phyloP scores from a whole-genome alignment of 92 coral and sea anemone species.

The Desmophyllum pertusum region DNA sequence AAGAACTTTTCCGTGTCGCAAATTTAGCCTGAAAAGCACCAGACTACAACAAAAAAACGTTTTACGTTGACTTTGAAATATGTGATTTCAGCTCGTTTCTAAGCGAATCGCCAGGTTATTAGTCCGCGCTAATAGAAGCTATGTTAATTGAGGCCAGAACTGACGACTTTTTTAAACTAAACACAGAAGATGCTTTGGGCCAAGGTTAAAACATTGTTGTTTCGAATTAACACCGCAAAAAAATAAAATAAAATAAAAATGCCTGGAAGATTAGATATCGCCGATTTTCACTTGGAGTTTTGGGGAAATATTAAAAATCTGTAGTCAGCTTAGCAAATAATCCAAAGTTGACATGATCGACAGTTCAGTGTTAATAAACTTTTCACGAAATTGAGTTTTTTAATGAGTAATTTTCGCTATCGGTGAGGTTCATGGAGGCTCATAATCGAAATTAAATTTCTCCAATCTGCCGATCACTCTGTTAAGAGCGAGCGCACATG shows the following conservation, averaged over 20 bases:
- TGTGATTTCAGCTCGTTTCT: slow-evolving; percentile 24
- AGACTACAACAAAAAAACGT: not conserved
- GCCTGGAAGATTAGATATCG: no score
- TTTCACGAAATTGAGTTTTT: slow-evolving; percentile 30
- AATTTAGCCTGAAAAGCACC: not conserved
- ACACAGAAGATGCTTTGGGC: slow-evolving; percentile 1
- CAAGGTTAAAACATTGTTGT: not conserved
- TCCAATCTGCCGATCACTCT: not conserved
- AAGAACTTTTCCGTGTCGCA: not conserved
- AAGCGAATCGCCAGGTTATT: slow-evolving; percentile 27
- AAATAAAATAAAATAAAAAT: not conserved
- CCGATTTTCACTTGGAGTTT: not conserved
- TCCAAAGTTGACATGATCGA: not conserved
- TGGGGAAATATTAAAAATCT: not conserved
- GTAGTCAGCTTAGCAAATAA: slow-evolving; percentile 27
- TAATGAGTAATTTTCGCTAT: slow-evolving; percentile 39
- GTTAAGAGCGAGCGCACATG: not conserved
- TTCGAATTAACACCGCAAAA: slow-evolving; percentile 13
- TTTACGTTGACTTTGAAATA: slow-evolving; percentile 13
- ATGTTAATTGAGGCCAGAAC: slow-evolving; percentile 34
- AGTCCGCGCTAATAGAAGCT: slow-evolving; percentile 21
- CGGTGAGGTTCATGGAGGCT: not conserved
- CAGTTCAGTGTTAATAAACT: slow-evolving; percentile 31
- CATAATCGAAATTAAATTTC: not conserved
- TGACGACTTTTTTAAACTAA: slow-evolving; percentile 27